Evolutionary conservation across 2,797 vertebrate genomes (phyloP).

Genomic region (Tachyglossus aculeatus): DNA sequence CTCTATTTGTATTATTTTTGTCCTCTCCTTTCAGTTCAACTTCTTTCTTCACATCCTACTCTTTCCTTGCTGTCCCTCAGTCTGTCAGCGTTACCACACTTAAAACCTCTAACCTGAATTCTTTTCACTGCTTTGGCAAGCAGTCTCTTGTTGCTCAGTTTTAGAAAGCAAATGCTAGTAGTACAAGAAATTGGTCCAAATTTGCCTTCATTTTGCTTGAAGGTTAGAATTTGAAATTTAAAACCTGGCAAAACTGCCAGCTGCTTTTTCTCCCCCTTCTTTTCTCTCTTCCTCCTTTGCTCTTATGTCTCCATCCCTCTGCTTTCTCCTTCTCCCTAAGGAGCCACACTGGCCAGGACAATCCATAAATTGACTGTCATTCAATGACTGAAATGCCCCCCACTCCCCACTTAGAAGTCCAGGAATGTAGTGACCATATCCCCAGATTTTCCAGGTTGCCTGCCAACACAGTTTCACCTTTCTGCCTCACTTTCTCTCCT

Average conservation of each 20-base stretch:
- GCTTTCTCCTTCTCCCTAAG: not conserved
- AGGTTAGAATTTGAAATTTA: not conserved
- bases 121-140: not conserved
- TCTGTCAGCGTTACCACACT: accelerated
- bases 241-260: not conserved
- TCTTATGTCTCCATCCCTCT: not conserved
- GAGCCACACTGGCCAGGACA: no score
- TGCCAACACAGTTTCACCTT: no score
- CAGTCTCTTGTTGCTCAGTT: not conserved
- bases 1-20: not conserved
- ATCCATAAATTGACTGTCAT: no score
- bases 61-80: not conserved
- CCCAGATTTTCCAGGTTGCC: no score
- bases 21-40: not conserved
- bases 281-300: not conserved
- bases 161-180: not conserved
- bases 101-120: not conserved
- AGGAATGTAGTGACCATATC: no score
- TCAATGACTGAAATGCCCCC: no score
- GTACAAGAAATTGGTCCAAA: not conserved
- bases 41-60: accelerated
- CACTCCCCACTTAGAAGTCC: no score
- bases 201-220: not conserved
- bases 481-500: no score
- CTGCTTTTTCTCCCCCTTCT: not conserved